These are phyloP conservation scores for Dryomyza anilis DNA, from an alignment of 2,888 invertebrate genomes.

Conservation along the genomic window DNA sequence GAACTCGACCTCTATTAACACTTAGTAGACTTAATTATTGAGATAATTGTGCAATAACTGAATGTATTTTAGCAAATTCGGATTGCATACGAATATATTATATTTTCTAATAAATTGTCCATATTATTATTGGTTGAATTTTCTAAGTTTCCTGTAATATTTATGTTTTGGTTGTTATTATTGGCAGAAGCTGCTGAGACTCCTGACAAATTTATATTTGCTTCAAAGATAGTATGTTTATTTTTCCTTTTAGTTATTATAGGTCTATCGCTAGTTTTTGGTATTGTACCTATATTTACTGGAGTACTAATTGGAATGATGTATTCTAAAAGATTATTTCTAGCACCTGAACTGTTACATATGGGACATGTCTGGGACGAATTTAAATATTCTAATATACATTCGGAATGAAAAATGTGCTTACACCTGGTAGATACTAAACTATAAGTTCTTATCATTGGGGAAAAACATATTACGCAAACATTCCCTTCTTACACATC, in stretches of 20 bases:
- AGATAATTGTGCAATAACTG: too few species aligned
- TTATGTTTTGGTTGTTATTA: too few species aligned
- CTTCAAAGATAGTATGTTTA: neutral
- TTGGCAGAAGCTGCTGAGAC: neutral
- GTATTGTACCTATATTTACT: neutral
- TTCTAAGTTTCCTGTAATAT: too few species aligned
- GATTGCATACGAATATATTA: neutral
- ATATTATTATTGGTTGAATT: neutral
- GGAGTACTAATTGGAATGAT: neutral
- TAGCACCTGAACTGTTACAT: neutral
- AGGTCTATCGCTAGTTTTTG: neutral
- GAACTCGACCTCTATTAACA: neutral
- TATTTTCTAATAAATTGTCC: neutral
- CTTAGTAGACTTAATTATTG: neutral
- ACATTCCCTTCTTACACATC: neutral
- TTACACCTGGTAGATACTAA: too few species aligned
- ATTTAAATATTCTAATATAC: neutral
- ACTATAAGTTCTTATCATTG: too few species aligned
- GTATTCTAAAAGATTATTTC: neutral
- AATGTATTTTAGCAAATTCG: neutral
- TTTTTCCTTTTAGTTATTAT: neutral
- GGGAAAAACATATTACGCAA: neutral
- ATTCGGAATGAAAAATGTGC: neutral
- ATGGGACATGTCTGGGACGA: neutral
- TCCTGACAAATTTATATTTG: neutral